phyloP scores from a whole-genome alignment of 2,888 invertebrate genomes.

The Colostygia pectinataria region DNA sequence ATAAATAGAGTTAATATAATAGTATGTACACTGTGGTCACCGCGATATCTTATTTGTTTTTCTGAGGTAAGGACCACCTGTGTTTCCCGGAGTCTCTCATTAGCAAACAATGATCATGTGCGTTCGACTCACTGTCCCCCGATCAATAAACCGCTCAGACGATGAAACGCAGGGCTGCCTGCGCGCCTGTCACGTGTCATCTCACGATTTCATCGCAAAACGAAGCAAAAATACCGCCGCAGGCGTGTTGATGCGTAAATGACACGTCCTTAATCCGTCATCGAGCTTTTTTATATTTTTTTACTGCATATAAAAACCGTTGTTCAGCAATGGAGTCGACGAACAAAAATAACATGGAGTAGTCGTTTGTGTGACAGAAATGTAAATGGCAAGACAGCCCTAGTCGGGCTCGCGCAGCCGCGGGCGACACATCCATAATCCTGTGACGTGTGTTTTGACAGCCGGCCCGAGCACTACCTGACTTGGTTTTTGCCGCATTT shows the following conservation, averaged over 20 bases:
- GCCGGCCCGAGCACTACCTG: constrained; percentile 48
- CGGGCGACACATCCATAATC: constrained; percentile 76
- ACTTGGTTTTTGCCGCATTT: constrained; percentile 59
- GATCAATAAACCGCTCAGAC: constrained; percentile 60
- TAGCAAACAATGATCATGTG: constrained; percentile 77
- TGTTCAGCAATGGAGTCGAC: constrained; percentile 7
- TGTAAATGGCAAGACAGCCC: constrained; percentile 38
- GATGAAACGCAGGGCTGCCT: constrained; percentile 47
- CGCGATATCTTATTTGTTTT: constrained; percentile 57
- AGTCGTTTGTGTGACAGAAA: constrained; percentile 9
- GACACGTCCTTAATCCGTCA: constrained; percentile 19
- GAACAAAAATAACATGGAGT: constrained; percentile 10
- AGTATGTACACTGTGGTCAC: constrained; percentile 42
- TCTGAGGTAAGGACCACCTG: constrained; percentile 57
- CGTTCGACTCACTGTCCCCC: constrained; percentile 47
- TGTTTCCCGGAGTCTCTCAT: constrained; percentile 60
- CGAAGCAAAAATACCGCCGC: constrained; percentile 9
- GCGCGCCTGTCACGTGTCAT: constrained; percentile 18
- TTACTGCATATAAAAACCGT: constrained; percentile 15
- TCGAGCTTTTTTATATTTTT: constrained; percentile 9
- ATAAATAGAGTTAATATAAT: too few relatives aligned
- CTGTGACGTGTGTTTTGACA: constrained; percentile 79
- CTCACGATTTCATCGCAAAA: constrained; percentile 14
- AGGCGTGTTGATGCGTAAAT: constrained; percentile 15
- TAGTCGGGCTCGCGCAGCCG: constrained; percentile 47